These are phyloP conservation scores for Astreopora myriophthalma DNA, from an alignment of 64 coral and sea anemone genomes.

Conservation along the genomic window DNA sequence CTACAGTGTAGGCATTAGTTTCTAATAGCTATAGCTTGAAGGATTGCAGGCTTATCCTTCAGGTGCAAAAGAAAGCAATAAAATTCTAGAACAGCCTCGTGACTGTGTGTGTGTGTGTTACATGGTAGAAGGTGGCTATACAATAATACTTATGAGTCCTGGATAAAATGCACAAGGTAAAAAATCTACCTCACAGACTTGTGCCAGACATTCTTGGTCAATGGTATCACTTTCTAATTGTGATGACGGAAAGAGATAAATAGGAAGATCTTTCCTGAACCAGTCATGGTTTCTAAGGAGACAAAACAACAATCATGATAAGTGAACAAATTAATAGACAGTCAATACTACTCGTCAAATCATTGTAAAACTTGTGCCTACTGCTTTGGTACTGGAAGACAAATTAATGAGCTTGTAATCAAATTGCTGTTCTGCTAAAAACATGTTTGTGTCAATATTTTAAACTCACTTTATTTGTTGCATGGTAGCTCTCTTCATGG, in stretches of 20 bases:
- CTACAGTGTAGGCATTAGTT: no score
- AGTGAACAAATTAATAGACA: not conserved
- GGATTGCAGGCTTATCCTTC: no score
- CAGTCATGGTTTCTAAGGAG: slow-evolving; percentile 76
- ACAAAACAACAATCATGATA: not conserved
- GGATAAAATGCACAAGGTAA: not conserved
- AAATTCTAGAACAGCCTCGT: no score
- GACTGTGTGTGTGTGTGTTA: no score
- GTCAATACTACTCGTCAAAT: not conserved
- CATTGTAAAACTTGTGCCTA: not conserved
- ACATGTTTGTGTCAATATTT: not conserved
- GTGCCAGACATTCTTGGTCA: slow-evolving; percentile 79
- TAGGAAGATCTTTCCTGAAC: slow-evolving; percentile 84
- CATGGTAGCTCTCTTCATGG: slow-evolving; percentile 93
- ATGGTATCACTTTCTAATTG: slow-evolving; percentile 50
- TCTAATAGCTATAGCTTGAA: no score
- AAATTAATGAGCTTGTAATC: no score
- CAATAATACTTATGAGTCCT: no score
- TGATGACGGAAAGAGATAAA: slow-evolving; percentile 74
- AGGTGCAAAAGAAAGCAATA: no score
- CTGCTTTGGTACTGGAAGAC: not conserved
- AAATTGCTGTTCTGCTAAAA: not conserved
- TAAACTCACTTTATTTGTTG: slow-evolving; percentile 86
- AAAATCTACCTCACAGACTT: slow-evolving; percentile 79
- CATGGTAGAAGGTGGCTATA: no score